phyloP scores from a whole-genome alignment of 1,140 invertebrate species.

The Pseudomyrmex sp. region DNA sequence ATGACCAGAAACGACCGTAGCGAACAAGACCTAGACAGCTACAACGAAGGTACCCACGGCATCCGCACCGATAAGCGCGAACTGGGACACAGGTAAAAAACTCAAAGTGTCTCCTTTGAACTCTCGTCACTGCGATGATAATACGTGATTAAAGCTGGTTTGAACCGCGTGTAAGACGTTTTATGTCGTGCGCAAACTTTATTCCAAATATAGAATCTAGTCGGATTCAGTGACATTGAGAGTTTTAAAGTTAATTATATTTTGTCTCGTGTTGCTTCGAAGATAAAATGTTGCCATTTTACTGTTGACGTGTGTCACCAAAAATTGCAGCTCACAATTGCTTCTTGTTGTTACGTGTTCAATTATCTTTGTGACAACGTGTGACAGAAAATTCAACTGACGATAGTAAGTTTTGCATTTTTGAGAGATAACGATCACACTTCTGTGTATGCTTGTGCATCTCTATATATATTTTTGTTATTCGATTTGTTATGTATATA shows the following conservation, averaged over 20 bases:
- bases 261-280: neutral
- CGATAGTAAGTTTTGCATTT: too few species aligned
- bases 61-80: conserved; percentile 86
- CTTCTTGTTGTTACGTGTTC: neutral
- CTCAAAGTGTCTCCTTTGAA: conserved; percentile 26
- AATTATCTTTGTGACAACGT: neutral
- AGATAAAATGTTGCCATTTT: neutral
- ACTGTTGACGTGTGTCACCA: neutral
- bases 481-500: too few species aligned
- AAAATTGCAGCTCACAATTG: neutral
- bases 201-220: conserved; percentile 49
- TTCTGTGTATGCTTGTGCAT: neutral
- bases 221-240: conserved; percentile 8
- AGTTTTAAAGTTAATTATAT: conserved; percentile 46
- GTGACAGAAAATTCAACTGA: too few species aligned
- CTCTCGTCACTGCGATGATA: neutral
- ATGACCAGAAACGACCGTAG: conserved; percentile 84
- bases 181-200: neutral
- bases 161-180: conserved; percentile 8
- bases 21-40: conserved; percentile 87
- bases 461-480: neutral
- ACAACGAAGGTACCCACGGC: conserved; percentile 85
- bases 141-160: conserved; percentile 10
- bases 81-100: conserved; percentile 87
- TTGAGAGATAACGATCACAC: too few species aligned